phyloP scores from a whole-genome alignment of 2,113 vertebrate species.

The Dasyurus viverrinus region DNA sequence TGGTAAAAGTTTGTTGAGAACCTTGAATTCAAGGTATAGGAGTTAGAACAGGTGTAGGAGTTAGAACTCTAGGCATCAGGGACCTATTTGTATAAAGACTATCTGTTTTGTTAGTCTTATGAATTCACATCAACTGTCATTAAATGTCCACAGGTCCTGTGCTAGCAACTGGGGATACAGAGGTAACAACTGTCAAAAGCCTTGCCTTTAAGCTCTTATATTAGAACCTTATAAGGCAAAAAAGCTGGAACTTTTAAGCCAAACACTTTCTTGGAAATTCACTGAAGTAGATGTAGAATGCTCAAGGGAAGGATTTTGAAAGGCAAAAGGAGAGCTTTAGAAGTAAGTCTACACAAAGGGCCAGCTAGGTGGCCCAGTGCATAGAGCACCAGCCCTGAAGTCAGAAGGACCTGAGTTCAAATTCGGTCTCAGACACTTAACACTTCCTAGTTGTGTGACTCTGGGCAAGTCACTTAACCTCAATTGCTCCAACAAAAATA shows the following conservation, averaged over 20 bases:
- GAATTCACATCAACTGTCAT: not conserved
- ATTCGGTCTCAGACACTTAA: too few species aligned
- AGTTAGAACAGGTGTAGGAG: not conserved
- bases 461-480: too few species aligned
- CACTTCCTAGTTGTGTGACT: too few species aligned
- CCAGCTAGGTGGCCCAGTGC: too few species aligned
- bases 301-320: not conserved
- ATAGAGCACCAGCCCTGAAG: too few species aligned
- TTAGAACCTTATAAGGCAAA: not conserved
- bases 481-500: too few species aligned
- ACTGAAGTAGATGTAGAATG: not conserved
- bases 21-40: not conserved
- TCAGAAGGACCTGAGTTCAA: too few species aligned
- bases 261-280: not conserved
- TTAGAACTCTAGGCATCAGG: not conserved
- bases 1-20: not conserved
- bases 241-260: not conserved
- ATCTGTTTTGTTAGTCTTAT: not conserved
- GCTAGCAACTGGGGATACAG: not conserved
- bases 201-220: not conserved
- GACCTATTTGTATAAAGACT: not conserved
- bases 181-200: not conserved
- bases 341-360: not conserved
- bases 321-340: not conserved
- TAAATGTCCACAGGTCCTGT: not conserved